A percentile compares a stretch with the other conserved stretches of the same genome.
Conservation (phyloP, 2,888 invertebrate genomes). For the Chymomyza amoena region DNA sequence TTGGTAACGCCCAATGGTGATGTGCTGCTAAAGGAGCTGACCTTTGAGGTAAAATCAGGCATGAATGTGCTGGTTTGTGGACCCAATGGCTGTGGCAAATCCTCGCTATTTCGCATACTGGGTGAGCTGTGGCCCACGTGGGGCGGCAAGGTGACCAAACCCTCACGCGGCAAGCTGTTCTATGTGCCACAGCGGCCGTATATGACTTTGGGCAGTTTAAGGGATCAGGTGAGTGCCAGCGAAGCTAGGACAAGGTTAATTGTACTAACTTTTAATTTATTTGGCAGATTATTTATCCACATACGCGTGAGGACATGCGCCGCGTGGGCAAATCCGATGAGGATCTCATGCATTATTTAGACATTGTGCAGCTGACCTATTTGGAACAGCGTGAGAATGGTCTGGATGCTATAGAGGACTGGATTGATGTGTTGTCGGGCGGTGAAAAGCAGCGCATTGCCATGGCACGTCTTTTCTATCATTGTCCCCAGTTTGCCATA, state of each 20-base stretch:
- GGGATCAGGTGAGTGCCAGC: slow-evolving; percentile 87
- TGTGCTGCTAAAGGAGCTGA: slow-evolving; percentile 91
- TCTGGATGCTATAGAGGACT: slow-evolving; percentile 96
- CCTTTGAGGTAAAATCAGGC: slow-evolving; percentile 95
- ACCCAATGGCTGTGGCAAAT: slow-evolving; percentile 99
- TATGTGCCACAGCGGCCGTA: slow-evolving; percentile 96
- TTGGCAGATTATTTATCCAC: slow-evolving; percentile 90
- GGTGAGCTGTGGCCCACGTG: slow-evolving; percentile 99
- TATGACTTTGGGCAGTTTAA: slow-evolving; percentile 96
- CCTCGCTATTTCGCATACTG: slow-evolving; percentile 95
- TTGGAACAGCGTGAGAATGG: slow-evolving; percentile 91
- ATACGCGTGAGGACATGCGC: slow-evolving; percentile 91
- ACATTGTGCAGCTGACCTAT: slow-evolving; percentile 91
- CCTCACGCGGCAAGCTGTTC: slow-evolving; percentile 96
- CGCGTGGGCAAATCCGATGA: slow-evolving; percentile 88
- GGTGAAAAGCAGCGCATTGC: slow-evolving; percentile 99
- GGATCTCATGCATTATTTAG: slow-evolving; percentile 87
- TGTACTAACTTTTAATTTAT: background rate
- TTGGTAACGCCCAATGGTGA: slow-evolving; percentile 99
- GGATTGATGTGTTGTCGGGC: slow-evolving; percentile 98
- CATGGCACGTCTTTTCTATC: slow-evolving; percentile 98
- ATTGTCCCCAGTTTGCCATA: slow-evolving; percentile 98
- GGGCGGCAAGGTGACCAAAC: slow-evolving; percentile 95
- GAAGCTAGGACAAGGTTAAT: background rate
- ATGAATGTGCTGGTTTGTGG: slow-evolving; percentile 99